Base-by-base conservation (phyloP, 2,888 invertebrate species). In the Caenorhabditis sp. region DNA sequence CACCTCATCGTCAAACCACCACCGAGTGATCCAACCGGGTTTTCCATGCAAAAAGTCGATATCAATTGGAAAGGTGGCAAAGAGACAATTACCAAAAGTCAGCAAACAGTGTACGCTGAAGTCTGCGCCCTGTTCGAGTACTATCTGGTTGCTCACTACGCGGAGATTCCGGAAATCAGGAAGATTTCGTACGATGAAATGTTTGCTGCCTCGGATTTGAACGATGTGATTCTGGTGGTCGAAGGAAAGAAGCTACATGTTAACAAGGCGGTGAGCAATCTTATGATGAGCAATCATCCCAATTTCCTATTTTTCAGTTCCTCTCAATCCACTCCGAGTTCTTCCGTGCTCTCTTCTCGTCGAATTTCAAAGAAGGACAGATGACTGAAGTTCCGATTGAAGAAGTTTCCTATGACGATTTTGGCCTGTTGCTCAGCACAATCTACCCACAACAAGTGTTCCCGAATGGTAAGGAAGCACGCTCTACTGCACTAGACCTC, bases 191-290 rank as follows among this genome's bases (percentile, higher is more conserved):
- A 16, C 26, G 14, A 44, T 22, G 26, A 44, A 5, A 63, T 63
- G 41, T 63, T 63, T 22, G 10, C 12, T 16, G 22, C 41, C 10
- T 41, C 63, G 0, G 63, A 63, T 0, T 0, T 14, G 10, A 63
- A 38, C 1, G 59, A 61, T 19, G 12, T 22, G 4, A 61, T 61
- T 61, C 12, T 61, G 22, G 19, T 61, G 1, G 59, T 61, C 22
- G 59, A 22, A 4, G 38, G 24, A 14, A 19, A 66, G 49, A 49
- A 66, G 28, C 19, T 66, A 0, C 31, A 66, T 28, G 28, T 66
- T 10, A 28, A 28, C 35, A 66, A 51, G 31, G 31, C 31, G 31
- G 61, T 61, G 19, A 61, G 59, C 16, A 35, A n/a, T n/a, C n/a
- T n/a, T n/a, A n/a, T n/a, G n/a, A n/a, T n/a, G n/a, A n/a, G n/a